Evolutionary conservation across 1,140 invertebrate species (phyloP), one percentile per base, ranked within the genome.

Genomic region (Epicauta chinensis): DNA sequence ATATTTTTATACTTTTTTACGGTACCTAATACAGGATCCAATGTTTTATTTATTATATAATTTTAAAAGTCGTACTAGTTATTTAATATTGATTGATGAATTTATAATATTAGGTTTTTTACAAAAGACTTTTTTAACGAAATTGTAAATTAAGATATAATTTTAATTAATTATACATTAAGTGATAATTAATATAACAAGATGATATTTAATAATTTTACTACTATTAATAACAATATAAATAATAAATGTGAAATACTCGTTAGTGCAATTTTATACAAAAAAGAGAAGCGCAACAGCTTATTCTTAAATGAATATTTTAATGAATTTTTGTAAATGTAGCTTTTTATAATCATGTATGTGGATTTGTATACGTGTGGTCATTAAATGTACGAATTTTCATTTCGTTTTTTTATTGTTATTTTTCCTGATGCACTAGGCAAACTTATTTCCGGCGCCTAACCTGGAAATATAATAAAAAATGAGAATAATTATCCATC

Each of bases 301-400:
- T 47, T 44, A 35, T 14, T 43, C 29, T 47, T 32, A 40, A 39
- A 47, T 40, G 43, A 53, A 43, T 53, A 53, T 53, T 53, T 31
- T 48, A 53, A 53, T 36, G 45, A 40, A 53, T 39, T 43, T 47
- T 38, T 44, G 48, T 56, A 50, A 48, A 52, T 52, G 55, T 57
- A 57, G 51, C 55, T 47, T 57, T 57, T 57, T 56, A 57, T 53
- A 57, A 51, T 14, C 5, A 32, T 47, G 45, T 47, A 57, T 53
- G 42, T 47, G 38, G 29, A n/a, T 47, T n/a, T 56, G 51, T 54
- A 48, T 52, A 52, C 30, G 53, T 55, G 49, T 53, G 42, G 23
- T 23, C 30, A 53, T 53, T 57, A 57, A 53, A 53, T 53, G 45
- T 53, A 53, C 39, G 53, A 44, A 46, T 56, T 53, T 52, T 53